Base-by-base conservation (phyloP, 2,888 invertebrate species). In the Chalcis sispes region DNA sequence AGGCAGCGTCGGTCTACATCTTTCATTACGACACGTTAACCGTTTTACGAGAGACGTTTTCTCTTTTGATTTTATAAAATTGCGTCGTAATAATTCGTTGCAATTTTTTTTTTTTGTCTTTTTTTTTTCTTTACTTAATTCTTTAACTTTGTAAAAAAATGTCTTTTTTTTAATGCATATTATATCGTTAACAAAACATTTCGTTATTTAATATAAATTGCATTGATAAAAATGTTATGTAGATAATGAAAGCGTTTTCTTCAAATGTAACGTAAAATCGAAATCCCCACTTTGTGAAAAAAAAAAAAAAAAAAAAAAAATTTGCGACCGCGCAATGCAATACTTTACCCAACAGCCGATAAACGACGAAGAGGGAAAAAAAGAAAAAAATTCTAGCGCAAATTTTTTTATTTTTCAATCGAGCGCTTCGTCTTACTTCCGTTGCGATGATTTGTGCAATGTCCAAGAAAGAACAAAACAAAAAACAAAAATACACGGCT, bases 371-470 rank as follows among this genome's bases (percentile, higher is more conserved):
- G 23, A 36, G n/a, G 40, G 54, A 36, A n/a, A 40, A 23, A 50
- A 52, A 27, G 13, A 66, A 54, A n/a, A 52, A 23, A 65, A 48
- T 36, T 52, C 15, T 8, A 13, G 42, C n/a, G 27, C 10, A 13
- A 48, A 27, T 32, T 50, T 20, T 15, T 36, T 18, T 50, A 18
- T 42, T 42, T 42, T 36, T 36, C 10, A 7, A 10, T 36, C 4
- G 27, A 48, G 64, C 54, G 32, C 65, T 66, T 66, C 13, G 54
- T 54, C 40, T 66, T 66, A 54, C 54, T 50, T 58, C 23, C n/a
- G n/a, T 66, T 66, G 40, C 65, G 27, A 13, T 27, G 50, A 42
- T 46, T 20, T n/a, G n/a, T n/a, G n/a, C 18, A 18, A 20, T 13
- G 42, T 42, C 42, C 15, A n/a, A n/a, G n/a, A n/a, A n/a, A n/a